Evolutionary conservation across 64 coral and sea anemone genomes (phyloP).

Genomic region (Hydrozoanthus tunicans): DNA sequence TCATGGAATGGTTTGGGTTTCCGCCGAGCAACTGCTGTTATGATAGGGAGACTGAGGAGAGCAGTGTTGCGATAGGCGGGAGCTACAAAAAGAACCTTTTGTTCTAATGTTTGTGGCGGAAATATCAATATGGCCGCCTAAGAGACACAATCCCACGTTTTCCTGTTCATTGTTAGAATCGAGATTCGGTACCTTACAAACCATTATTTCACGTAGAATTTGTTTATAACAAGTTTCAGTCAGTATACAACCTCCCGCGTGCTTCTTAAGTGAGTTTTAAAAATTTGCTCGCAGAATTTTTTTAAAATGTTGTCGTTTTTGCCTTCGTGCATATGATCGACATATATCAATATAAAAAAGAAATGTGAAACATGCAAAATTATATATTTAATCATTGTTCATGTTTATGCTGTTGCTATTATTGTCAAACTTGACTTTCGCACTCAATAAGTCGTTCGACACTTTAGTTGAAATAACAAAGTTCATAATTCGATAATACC

Average conservation of each 20-base stretch:
- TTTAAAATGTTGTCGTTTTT: neutral
- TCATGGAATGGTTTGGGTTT: conserved; percentile 25
- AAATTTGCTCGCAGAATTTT: neutral
- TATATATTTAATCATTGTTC: no score
- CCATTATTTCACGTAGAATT: conserved; percentile 19
- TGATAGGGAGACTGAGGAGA: conserved; percentile 48
- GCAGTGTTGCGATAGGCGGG: conserved; percentile 51
- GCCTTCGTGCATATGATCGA: neutral
- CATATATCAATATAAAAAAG: no score
- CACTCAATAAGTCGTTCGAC: no score
- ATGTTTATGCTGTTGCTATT: no score
- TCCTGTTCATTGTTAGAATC: conserved; percentile 30
- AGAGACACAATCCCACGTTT: conserved; percentile 23
- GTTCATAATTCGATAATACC: no score
- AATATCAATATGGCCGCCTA: conserved; percentile 46
- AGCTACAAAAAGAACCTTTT: conserved; percentile 34
- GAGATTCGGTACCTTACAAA: neutral
- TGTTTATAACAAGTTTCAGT: neutral
- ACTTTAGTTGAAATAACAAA: no score
- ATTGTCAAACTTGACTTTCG: no score
- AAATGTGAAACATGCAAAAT: no score
- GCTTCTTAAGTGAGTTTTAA: neutral
- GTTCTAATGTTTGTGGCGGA: conserved; percentile 36
- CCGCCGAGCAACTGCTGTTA: conserved; percentile 61
- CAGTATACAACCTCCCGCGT: neutral